Conservation (phyloP, 2,888 invertebrate genomes). For the Brachypterus glaber region DNA sequence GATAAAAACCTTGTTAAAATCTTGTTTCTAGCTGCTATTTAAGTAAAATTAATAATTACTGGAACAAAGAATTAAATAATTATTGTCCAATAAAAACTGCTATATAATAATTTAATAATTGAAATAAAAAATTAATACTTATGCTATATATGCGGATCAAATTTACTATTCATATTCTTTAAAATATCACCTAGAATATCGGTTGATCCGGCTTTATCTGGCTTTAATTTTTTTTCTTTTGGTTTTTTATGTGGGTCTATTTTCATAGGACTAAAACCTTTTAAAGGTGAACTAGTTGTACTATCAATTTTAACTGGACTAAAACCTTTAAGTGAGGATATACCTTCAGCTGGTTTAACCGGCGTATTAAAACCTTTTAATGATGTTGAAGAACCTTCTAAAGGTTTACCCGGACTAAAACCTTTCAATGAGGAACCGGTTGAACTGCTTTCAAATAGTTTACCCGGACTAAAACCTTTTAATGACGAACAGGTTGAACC, state of each 20-base stretch:
- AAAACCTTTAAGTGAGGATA: not conserved
- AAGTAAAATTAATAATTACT: too few relatives aligned
- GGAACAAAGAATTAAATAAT: slow-evolving; percentile 3
- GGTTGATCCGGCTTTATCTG: slow-evolving; percentile 31
- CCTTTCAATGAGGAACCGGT: too few relatives aligned
- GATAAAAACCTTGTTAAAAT: too few relatives aligned
- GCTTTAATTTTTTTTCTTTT: slow-evolving; percentile 29
- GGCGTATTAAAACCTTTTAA: not conserved
- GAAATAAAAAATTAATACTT: too few relatives aligned
- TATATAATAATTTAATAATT: too few relatives aligned
- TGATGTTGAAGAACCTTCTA: not conserved
- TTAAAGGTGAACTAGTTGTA: slow-evolving; percentile 3
- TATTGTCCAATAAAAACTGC: slow-evolving; percentile 10
- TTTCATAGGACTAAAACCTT: too few relatives aligned
- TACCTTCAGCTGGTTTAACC: not conserved
- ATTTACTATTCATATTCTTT: slow-evolving; percentile 37
- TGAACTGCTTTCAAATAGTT: not conserved
- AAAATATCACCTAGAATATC: slow-evolving; percentile 39
- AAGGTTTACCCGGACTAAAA: too few relatives aligned
- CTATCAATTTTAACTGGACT: not conserved
- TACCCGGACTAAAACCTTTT: not conserved
- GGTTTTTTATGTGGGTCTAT: slow-evolving; percentile 22
- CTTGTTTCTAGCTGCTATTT: too few relatives aligned
- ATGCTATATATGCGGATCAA: slow-evolving; percentile 35
- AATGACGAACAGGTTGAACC: too few relatives aligned